Evolutionary conservation across 2,113 vertebrate species (phyloP).

Genomic region (Rhipidura dahli): DNA sequence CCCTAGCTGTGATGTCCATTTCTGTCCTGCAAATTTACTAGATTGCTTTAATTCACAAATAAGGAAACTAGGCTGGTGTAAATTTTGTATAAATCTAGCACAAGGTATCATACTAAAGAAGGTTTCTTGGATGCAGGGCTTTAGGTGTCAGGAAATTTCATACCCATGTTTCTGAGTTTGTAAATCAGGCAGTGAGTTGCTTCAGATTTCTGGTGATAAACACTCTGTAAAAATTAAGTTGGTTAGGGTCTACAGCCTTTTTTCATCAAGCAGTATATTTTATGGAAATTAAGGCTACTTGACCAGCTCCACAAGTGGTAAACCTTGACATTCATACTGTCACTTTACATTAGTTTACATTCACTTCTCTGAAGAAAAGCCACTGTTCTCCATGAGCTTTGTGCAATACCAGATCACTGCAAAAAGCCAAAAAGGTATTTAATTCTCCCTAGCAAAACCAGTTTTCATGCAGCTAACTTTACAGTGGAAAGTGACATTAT

Average conservation of each 20-base stretch:
- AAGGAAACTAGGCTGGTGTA: neutral
- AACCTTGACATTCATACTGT: neutral
- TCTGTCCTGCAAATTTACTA: neutral
- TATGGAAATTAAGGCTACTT: neutral
- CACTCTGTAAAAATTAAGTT: neutral
- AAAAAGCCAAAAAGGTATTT: neutral
- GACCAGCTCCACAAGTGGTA: neutral
- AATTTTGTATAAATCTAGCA: neutral
- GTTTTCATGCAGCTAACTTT: neutral
- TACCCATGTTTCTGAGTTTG: neutral
- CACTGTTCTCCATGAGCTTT: neutral
- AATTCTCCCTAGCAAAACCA: neutral
- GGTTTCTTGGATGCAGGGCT: neutral
- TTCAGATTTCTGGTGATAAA: neutral
- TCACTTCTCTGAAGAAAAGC: neutral
- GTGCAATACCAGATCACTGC: neutral
- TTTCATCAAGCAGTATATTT: neutral
- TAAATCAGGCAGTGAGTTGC: neutral
- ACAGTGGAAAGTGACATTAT: neutral
- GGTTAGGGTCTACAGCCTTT: neutral
- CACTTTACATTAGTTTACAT: neutral
- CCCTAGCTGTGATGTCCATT: neutral
- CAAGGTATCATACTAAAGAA: neutral
- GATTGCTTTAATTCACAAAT: neutral
- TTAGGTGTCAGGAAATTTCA: neutral